Evolutionary conservation across 2,888 invertebrate species (phyloP).

Genomic region (Agrotis clavis): DNA sequence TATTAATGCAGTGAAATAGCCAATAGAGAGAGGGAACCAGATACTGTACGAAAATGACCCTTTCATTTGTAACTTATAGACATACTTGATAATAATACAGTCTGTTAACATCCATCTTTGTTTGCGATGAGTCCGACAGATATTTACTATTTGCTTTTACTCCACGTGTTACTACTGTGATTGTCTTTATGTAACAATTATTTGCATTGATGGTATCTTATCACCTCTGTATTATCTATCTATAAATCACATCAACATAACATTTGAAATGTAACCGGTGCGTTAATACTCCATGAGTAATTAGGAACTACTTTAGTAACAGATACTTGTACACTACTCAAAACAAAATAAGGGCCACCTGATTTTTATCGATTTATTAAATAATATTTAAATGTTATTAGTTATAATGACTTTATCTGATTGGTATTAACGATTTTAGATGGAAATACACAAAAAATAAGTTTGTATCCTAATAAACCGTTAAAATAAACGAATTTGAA

Average conservation of each 20-base stretch:
- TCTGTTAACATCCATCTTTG: not conserved
- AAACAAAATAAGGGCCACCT: too few species aligned
- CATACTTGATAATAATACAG: not conserved
- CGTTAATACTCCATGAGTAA: not conserved
- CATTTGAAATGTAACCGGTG: not conserved
- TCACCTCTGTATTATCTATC: constrained; percentile 20
- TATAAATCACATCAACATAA: constrained; percentile 18
- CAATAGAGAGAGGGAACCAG: too few species aligned
- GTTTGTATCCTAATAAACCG: too few species aligned
- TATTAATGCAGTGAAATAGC: too few species aligned
- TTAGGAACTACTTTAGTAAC: constrained; percentile 2
- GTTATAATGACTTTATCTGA: too few species aligned
- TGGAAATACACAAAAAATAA: too few species aligned
- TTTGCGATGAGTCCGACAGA: not conserved
- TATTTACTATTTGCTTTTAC: not conserved
- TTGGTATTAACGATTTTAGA: too few species aligned
- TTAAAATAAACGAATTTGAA: too few species aligned
- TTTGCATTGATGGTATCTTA: constrained; percentile 31
- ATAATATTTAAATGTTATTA: too few species aligned
- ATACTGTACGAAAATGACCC: too few species aligned
- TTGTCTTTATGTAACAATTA: constrained; percentile 18
- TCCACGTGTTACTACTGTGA: constrained; percentile 21
- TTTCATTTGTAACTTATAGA: not conserved
- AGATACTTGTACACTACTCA: too few species aligned
- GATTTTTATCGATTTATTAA: too few species aligned